A percentile compares a stretch with the other conserved stretches of the same genome.
Conservation (phyloP, 2,888 invertebrate species). For the Heliconius ethilla region DNA sequence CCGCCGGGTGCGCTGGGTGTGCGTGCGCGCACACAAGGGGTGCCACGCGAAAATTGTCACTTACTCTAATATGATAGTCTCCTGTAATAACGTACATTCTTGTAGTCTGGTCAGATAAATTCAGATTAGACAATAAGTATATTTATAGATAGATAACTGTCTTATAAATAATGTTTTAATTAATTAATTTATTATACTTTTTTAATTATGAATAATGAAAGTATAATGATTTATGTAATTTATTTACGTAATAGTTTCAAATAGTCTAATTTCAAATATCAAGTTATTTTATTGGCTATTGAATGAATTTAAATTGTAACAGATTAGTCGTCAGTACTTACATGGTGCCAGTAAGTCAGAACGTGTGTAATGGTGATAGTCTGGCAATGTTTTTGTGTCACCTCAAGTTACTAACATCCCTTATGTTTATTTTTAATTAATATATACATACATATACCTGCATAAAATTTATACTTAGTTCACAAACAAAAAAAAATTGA, state of each 20-base stretch:
- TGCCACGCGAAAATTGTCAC: conserved; percentile 41
- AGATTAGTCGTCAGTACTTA: background rate
- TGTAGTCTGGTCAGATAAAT: conserved; percentile 22
- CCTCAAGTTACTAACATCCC: background rate
- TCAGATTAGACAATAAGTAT: background rate
- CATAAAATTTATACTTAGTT: too few relatives aligned
- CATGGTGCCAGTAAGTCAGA: background rate
- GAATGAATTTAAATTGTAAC: background rate
- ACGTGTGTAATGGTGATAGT: background rate
- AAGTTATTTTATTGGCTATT: background rate
- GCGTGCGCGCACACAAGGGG: conserved; percentile 44
- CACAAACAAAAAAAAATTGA: background rate
- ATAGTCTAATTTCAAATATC: background rate
- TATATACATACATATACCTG: too few relatives aligned
- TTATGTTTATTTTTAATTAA: background rate
- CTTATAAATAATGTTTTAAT: background rate
- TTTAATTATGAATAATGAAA: too few relatives aligned
- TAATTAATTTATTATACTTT: too few relatives aligned
- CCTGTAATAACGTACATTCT: conserved; percentile 49
- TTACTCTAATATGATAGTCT: conserved; percentile 42
- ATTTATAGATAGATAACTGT: background rate
- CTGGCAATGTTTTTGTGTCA: background rate
- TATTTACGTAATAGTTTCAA: background rate
- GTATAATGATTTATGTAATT: conserved; percentile 1
- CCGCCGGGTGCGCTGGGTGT: conserved; percentile 55